These are phyloP conservation scores for Cepaea hortensis DNA, from an alignment of 2,888 invertebrate genomes.

Conservation along the genomic window DNA sequence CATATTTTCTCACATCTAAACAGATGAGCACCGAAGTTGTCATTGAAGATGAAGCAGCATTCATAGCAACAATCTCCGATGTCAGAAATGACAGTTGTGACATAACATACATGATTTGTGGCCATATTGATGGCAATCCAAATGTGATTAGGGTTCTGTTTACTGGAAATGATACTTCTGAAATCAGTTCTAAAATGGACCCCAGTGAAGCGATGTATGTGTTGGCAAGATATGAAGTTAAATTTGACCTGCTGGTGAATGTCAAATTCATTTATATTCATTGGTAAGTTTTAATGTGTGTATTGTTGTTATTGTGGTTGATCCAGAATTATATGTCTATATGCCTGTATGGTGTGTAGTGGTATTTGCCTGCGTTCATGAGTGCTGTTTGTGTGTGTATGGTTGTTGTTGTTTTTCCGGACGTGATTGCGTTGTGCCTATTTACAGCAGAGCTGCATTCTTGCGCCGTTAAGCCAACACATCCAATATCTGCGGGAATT, in stretches of 20 bases:
- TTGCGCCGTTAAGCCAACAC: no score
- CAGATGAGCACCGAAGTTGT: conserved; percentile 69
- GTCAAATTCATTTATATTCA: conserved; percentile 74
- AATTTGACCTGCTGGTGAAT: conserved; percentile 73
- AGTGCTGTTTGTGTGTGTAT: no score
- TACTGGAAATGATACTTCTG: conserved; percentile 51
- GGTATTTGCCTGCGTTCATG: no score
- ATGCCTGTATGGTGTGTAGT: no score
- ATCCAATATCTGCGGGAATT: no score
- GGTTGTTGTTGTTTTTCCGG: no score
- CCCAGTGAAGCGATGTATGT: conserved; percentile 69
- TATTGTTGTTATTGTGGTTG: no score
- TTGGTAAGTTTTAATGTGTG: conserved; percentile 64
- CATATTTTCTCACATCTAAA: no score
- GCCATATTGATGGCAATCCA: conserved; percentile 71
- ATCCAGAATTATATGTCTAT: no score
- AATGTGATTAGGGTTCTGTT: conserved; percentile 50
- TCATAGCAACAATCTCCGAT: conserved; percentile 63
- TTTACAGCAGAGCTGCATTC: no score
- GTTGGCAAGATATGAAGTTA: conserved; percentile 69
- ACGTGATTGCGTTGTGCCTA: no score
- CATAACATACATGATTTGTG: conserved; percentile 63
- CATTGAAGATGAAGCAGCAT: conserved; percentile 60
- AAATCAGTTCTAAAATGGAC: conserved; percentile 58
- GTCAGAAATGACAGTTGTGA: conserved; percentile 62